Evolutionary conservation across 2,888 invertebrate genomes (phyloP).

Genomic region (Atethmia centrago): DNA sequence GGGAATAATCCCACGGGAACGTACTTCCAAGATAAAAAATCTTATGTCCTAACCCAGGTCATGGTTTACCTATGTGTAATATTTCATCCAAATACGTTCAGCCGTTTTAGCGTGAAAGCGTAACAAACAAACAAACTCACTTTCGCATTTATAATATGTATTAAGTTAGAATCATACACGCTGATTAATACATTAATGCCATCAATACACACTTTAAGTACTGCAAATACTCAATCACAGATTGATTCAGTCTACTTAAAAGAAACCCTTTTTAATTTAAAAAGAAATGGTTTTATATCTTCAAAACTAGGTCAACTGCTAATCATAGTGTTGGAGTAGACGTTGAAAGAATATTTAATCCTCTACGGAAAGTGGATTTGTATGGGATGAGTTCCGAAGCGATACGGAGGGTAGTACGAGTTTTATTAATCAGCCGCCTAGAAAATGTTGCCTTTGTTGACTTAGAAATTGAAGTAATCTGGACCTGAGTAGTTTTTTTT

Average conservation of each 20-base stretch:
- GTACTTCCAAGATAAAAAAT: too few relatives aligned
- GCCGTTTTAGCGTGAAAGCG: too few relatives aligned
- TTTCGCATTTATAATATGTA: too few relatives aligned
- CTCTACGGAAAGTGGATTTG: slow-evolving; percentile 56
- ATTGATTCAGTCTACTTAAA: slow-evolving; percentile 23
- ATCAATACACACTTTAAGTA: too few relatives aligned
- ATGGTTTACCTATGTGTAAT: too few relatives aligned
- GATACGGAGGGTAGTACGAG: slow-evolving; percentile 10
- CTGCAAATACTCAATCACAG: neutral
- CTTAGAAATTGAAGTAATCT: slow-evolving; percentile 45
- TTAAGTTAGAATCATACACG: too few relatives aligned
- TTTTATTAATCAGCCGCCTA: slow-evolving; percentile 56
- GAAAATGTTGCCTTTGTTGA: slow-evolving; percentile 54
- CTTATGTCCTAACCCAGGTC: too few relatives aligned
- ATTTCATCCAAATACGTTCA: too few relatives aligned
- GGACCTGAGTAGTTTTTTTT: slow-evolving; percentile 19
- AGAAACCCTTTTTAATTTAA: slow-evolving; percentile 45
- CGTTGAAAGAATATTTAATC: slow-evolving; percentile 64
- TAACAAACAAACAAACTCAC: too few relatives aligned
- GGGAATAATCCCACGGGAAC: too few relatives aligned
- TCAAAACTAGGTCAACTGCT: slow-evolving; percentile 59
- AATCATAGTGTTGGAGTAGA: slow-evolving; percentile 62
- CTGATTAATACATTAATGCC: too few relatives aligned
- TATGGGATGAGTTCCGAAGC: slow-evolving; percentile 51
- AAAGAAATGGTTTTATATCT: slow-evolving; percentile 51